Base-by-base conservation (phyloP, 30 jellyfish, hydroid and myxozoan species). In the Aurelia sp. region DNA sequence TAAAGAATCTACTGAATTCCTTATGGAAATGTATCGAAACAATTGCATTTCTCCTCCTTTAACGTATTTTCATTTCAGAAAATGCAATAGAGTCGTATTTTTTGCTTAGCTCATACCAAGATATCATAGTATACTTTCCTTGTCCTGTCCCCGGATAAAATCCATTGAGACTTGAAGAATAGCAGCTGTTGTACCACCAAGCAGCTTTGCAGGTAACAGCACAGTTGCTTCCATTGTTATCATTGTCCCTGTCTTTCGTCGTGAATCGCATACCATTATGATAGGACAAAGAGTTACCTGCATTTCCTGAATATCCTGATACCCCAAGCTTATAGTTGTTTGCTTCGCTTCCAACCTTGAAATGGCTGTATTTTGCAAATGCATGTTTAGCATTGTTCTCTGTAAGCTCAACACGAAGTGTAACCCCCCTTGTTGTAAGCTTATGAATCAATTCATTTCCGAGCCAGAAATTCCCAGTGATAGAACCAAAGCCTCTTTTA, bases 181-280 rank as follows among this genome's bases (percentile, higher is more conserved):
- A 86, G 62, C 93, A 84, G 77, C 87, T 70, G 15, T 74, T 61
- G 80, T 67, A 81, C 91, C 91, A 81, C 91, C 91, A 81, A 11
- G 77, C 91, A 15, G 78, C 93, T 16, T 74, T 84, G 74, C 60
- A 62, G 50, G 21, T 20, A 55, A 31, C 65, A 20, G 93, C 93
- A 66, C 93, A 71, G 57, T 84, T 72, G n/a, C 58, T 44, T 16
- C 87, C 47, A 16, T 51, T 62, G 60, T 63, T 61, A 58, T 84
- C 93, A 48, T 84, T 52, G 50, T 84, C 93, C 27, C 73, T 58
- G 68, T 72, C 93, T 37, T 84, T 71, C 19, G 93, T 84, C 40
- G 86, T 55, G 59, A 84, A 84, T 44, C 12, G 83, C 91, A 81
- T 81, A 35, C 41, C 35, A 44, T 67, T 60, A 68, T 81, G 91